These are phyloP conservation scores for Antigone vipio DNA, from an alignment of 2,113 vertebrate genomes.

Conservation along the genomic window DNA sequence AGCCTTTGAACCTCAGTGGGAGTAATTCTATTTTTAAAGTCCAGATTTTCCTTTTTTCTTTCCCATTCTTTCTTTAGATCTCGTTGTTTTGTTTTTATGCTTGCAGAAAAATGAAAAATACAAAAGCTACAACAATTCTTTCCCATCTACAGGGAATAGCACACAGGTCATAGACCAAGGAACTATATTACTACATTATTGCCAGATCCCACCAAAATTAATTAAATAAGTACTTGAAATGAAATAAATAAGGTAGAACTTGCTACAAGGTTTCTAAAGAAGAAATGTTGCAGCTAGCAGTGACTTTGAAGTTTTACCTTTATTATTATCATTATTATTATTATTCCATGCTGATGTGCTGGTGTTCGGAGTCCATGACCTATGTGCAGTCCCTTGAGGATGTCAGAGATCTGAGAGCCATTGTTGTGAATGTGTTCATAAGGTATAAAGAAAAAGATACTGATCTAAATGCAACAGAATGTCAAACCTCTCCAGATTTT, in stretches of 20 bases:
- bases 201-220: slow-evolving; percentile 58
- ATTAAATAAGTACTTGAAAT: slow-evolving; percentile 54
- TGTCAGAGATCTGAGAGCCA: slow-evolving; percentile 62
- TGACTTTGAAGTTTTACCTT: slow-evolving; percentile 62
- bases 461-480: slow-evolving; percentile 66
- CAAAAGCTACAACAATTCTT: neutral
- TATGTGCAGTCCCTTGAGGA: slow-evolving; percentile 49
- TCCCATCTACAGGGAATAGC: neutral
- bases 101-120: slow-evolving; percentile 11
- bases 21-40: slow-evolving; percentile 43
- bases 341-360: slow-evolving; percentile 44
- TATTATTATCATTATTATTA: neutral
- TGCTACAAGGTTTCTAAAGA: slow-evolving; percentile 56
- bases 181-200: slow-evolving; percentile 45
- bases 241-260: slow-evolving; percentile 59
- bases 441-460: slow-evolving; percentile 58
- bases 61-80: slow-evolving; percentile 11
- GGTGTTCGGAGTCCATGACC: slow-evolving; percentile 58
- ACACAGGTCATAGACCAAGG: slow-evolving; percentile 27
- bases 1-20: slow-evolving; percentile 3
- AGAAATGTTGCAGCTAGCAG: slow-evolving; percentile 30
- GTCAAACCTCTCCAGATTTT: slow-evolving; percentile 42
- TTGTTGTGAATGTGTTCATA: slow-evolving; percentile 67
- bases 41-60: neutral
- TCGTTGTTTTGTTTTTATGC: slow-evolving; percentile 29